Percentiles rank a stretch among this genome's conserved stretches.
phyloP scores from a whole-genome alignment of 2,888 invertebrate genomes.

The Coleophora flavipennella region DNA sequence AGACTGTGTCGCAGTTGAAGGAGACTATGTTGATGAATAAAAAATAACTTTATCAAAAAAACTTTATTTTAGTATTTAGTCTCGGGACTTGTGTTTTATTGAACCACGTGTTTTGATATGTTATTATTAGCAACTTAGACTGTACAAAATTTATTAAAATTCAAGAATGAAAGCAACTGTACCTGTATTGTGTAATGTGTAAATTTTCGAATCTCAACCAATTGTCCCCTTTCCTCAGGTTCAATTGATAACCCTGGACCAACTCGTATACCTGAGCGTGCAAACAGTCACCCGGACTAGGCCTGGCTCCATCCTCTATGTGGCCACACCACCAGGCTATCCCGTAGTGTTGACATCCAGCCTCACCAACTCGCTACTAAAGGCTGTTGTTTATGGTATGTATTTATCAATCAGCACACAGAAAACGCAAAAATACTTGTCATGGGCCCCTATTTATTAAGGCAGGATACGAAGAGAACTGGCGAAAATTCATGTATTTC shows the following conservation, averaged over 20 bases:
- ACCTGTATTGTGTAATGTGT: background rate
- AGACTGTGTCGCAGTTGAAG: no score
- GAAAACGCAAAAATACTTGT: no score
- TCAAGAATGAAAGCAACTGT: background rate
- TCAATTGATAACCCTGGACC: conserved; percentile 31
- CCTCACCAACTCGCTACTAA: conserved; percentile 23
- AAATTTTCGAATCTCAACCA: no score
- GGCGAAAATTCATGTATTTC: no score
- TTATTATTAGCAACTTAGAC: background rate
- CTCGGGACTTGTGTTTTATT: no score
- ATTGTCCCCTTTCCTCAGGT: conserved; percentile 37
- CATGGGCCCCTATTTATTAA: no score
- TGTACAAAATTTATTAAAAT: background rate
- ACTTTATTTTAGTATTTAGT: no score
- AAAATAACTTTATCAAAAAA: no score
- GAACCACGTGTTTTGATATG: background rate
- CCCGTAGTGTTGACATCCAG: conserved; percentile 39
- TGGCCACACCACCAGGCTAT: conserved; percentile 34
- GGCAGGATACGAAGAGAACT: no score
- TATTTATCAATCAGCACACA: no score
- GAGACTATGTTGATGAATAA: no score
- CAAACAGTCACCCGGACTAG: conserved; percentile 28
- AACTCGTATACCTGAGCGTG: conserved; percentile 40
- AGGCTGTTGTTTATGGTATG: conserved; percentile 23
- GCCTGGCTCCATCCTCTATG: conserved; percentile 27